phyloP scores from a whole-genome alignment of 1,140 invertebrate genomes.

The Aphelenchoides avenae region DNA sequence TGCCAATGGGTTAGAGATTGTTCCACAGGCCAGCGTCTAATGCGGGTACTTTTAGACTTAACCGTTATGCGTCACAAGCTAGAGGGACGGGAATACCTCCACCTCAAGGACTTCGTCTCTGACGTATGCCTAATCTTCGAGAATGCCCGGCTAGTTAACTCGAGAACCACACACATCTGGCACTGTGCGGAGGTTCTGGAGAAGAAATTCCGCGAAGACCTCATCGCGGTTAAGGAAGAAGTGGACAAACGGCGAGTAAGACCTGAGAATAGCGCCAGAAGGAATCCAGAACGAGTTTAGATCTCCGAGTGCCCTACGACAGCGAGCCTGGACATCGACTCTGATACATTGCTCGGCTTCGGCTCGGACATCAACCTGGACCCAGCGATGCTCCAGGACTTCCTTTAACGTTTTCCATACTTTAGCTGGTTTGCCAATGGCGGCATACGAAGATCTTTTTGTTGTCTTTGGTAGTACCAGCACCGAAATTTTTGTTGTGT shows the following conservation, averaged over 20 bases:
- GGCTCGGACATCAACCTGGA: constrained; percentile 2
- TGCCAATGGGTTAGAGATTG: too few relatives aligned
- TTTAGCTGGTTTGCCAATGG: too few relatives aligned
- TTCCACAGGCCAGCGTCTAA: too few relatives aligned
- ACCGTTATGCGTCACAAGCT: constrained; percentile 84
- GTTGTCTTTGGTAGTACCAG: too few relatives aligned
- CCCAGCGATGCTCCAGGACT: not conserved
- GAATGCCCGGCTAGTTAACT: constrained; percentile 94
- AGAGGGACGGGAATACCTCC: constrained; percentile 75
- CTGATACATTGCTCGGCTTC: constrained; percentile 20
- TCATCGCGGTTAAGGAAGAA: constrained; percentile 13
- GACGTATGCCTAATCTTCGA: constrained; percentile 97
- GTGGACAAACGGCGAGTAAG: constrained; percentile 11
- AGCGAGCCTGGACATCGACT: constrained; percentile 27
- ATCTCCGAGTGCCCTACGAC: too few relatives aligned
- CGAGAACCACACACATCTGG: constrained; percentile 86
- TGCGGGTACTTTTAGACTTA: constrained; percentile 97
- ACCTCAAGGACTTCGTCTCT: constrained; percentile 86
- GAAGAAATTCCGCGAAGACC: constrained; percentile 55
- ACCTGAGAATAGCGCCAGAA: too few relatives aligned
- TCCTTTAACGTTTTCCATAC: too few relatives aligned
- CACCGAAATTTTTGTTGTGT: too few relatives aligned
- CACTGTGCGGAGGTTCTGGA: constrained; percentile 89
- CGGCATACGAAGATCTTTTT: too few relatives aligned
- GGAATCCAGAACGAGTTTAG: too few relatives aligned